Evolutionary conservation across 2,797 vertebrate genomes (phyloP), one percentile per base, ranked within the genome.

Genomic region (Gambusia yucatana): DNA sequence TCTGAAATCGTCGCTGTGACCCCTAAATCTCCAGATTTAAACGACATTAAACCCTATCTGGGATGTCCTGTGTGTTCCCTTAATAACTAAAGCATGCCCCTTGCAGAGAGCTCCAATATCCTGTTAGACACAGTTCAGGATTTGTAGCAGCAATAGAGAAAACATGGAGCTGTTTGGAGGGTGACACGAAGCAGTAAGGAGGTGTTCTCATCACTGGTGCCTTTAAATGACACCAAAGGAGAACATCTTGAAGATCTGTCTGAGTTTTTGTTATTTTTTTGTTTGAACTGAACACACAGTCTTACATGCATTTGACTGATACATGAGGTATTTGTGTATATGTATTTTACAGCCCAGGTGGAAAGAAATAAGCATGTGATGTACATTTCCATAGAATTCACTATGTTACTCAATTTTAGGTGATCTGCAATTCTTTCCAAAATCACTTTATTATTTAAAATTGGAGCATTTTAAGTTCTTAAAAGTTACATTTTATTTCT

Each of bases 271-370:
- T 41, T 36, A 6, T 73, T 57, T 25, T 25, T 16, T 30, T 20
- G 33, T 47, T 30, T 48, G 10, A 30, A 33, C 20, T 50, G 17
- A 36, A 22, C 17, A 13, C 14, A 36, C n/a, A 43, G 1, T 16
- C 67, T 28, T 46, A 3, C 1, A 28, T 55, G 63, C 47, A 41
- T 52, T 77, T 70, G 10, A 55, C 36, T 52, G 17, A 30, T 25
- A 78, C 82, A 77, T 14, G 61, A 55, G 47, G 76, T 41, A 89
- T 91, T 92, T 91, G n/a, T n/a, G n/a, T n/a, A n/a, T n/a, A n/a
- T n/a, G n/a, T 41, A 89, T 91, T 92, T 91, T 84, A 89, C 84
- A 88, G 86, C 76, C 20, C 78, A 81, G 82, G 90, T 87, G 77
- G 82, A 87, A 88, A 85, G 55, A 77, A 81, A 69, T 67, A 70